phyloP scores from a whole-genome alignment of 2,113 vertebrate species.

The Anthoscopus minutus region DNA sequence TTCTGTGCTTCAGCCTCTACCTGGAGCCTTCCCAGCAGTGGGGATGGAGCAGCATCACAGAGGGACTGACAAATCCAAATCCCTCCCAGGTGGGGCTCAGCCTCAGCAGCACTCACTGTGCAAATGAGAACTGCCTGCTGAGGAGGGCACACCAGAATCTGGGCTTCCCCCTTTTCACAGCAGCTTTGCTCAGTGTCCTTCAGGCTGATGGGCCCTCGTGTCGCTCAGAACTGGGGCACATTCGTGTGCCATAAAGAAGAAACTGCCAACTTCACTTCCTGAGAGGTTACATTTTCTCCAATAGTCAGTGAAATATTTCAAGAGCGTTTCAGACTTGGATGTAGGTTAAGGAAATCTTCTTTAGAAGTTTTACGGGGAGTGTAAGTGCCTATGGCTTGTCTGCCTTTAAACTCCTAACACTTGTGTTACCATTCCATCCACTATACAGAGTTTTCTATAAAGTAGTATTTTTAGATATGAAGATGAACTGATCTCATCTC shows the following conservation, averaged over 20 bases:
- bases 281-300: background rate
- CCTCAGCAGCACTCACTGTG: background rate
- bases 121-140: fast-evolving
- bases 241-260: background rate
- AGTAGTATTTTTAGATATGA: conserved; percentile 38
- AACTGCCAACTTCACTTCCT: background rate
- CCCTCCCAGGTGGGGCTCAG: background rate
- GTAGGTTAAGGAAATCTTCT: background rate
- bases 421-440: background rate
- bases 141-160: background rate
- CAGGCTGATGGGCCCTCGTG: background rate
- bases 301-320: background rate
- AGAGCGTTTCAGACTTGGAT: background rate
- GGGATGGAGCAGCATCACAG: fast-evolving
- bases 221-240: background rate
- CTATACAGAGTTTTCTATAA: background rate
- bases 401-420: background rate
- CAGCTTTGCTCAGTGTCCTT: background rate
- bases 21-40: fast-evolving
- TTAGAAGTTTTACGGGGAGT: background rate
- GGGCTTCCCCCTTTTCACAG: background rate
- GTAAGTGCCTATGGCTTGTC: background rate
- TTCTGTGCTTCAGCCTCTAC: background rate
- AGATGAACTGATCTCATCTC: background rate
- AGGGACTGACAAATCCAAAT: background rate